phyloP scores from a whole-genome alignment of 2,113 vertebrate genomes.

The Rhinolophus ferrumequinum region DNA sequence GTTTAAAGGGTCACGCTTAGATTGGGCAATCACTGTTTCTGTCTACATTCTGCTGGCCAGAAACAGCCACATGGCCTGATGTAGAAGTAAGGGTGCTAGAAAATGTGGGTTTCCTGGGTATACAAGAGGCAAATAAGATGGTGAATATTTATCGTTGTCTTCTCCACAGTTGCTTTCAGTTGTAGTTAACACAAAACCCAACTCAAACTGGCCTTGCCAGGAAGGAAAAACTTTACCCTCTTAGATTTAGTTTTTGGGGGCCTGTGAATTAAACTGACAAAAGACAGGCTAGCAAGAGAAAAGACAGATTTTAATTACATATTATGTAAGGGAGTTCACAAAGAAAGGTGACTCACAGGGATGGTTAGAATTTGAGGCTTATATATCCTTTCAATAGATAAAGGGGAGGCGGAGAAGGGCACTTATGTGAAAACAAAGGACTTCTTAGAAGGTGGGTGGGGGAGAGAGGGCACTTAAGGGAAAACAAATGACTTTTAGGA shows the following conservation, averaged over 20 bases:
- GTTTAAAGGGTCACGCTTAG: conserved; percentile 29
- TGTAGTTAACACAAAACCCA: conserved; percentile 24
- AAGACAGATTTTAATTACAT: background rate
- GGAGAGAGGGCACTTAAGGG: background rate
- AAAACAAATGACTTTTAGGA: conserved; percentile 37
- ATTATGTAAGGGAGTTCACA: background rate
- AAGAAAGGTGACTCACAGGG: background rate
- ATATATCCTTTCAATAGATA: background rate
- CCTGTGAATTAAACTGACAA: background rate
- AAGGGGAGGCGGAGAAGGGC: background rate
- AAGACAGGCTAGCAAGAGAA: conserved; percentile 33
- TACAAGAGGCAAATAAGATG: background rate
- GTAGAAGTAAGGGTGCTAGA: background rate
- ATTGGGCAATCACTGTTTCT: background rate
- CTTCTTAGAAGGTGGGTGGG: background rate
- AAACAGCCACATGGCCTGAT: background rate
- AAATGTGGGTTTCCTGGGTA: conserved; percentile 9
- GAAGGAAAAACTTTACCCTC: background rate
- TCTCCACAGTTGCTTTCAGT: background rate
- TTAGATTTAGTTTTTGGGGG: background rate
- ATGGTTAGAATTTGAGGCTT: conserved; percentile 3
- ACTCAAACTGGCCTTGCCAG: background rate
- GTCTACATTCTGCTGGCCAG: background rate
- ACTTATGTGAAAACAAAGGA: background rate
- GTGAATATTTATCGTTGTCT: background rate